Percentiles rank a stretch among this genome's conserved stretches.
Conservation (phyloP, 2,888 invertebrate species). For the Tubulanus polymorphus region DNA sequence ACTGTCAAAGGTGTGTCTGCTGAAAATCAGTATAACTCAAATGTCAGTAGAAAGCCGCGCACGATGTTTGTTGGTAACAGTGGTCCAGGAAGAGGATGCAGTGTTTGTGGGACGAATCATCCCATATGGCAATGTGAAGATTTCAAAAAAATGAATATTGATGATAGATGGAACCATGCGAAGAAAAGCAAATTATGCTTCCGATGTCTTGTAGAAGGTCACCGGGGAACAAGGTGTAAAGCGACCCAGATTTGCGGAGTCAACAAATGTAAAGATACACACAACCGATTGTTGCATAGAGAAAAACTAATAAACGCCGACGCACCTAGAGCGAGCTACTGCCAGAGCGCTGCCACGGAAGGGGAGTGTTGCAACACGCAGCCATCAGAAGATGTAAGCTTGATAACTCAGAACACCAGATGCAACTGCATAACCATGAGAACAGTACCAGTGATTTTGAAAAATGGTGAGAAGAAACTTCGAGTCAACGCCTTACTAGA, state of each 20-base stretch:
- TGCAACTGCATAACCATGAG: neutral
- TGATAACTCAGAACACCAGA: too few species aligned
- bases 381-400: neutral
- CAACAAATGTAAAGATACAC: conserved; percentile 7
- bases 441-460: neutral
- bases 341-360: too few species aligned
- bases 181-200: conserved; percentile 7
- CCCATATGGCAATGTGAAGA: conserved; percentile 9
- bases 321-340: neutral
- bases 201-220: conserved; percentile 8
- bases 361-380: neutral
- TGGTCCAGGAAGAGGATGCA: neutral
- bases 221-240: conserved; percentile 4
- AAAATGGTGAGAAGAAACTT: neutral
- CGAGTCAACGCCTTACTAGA: conserved; percentile 1
- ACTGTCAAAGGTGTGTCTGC: neutral
- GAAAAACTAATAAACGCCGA: neutral
- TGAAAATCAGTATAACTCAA: too few species aligned
- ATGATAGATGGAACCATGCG: conserved; percentile 11
- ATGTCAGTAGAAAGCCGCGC: too few species aligned
- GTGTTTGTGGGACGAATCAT: neutral
- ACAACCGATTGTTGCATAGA: conserved; percentile 3
- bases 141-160: conserved; percentile 4
- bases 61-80: too few species aligned
- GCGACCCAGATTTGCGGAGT: conserved; percentile 4